phyloP scores from a whole-genome alignment of 2,888 invertebrate species.

The Dasysyrphus albostriatus region DNA sequence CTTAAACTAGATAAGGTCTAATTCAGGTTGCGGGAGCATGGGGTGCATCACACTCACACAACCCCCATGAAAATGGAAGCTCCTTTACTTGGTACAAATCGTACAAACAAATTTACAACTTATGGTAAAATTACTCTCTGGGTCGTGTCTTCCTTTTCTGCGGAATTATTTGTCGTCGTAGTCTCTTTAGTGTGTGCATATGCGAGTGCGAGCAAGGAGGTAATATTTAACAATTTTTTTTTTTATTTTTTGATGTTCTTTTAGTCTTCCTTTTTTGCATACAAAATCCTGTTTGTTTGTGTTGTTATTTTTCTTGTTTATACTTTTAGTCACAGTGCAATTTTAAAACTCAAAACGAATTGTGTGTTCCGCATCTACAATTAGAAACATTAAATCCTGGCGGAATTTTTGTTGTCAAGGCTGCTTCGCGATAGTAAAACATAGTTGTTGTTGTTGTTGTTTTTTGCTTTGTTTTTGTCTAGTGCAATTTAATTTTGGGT shows the following conservation, averaged over 20 bases:
- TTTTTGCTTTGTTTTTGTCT: background rate
- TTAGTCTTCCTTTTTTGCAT: conserved; percentile 25
- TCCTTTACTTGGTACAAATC: conserved; percentile 20
- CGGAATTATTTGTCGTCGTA: conserved; percentile 54
- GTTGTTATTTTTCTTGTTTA: conserved; percentile 1
- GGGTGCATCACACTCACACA: conserved; percentile 10
- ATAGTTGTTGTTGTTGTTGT: conserved; percentile 7
- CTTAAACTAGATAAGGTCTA: background rate
- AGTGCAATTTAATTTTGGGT: background rate
- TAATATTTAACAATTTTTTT: background rate
- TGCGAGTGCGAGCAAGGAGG: conserved; percentile 32
- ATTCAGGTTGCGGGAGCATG: background rate
- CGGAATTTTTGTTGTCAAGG: conserved; percentile 31
- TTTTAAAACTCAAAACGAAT: conserved; percentile 50
- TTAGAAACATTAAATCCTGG: conserved; percentile 65
- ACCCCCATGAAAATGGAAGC: conserved; percentile 11
- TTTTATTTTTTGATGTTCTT: conserved; percentile 13
- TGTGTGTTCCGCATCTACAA: conserved; percentile 51
- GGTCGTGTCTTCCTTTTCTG: conserved; percentile 67
- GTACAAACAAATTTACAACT: conserved; percentile 72
- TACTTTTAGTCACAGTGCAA: conserved; percentile 9
- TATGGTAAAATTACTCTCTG: conserved; percentile 70
- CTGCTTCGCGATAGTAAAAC: conserved; percentile 27
- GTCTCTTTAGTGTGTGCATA: conserved; percentile 46
- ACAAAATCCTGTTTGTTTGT: background rate